Percentiles rank a stretch among this genome's conserved stretches.
These are phyloP conservation scores for Premnoplex brunnescens DNA, from an alignment of 2,797 vertebrate genomes.

Conservation along the genomic window DNA sequence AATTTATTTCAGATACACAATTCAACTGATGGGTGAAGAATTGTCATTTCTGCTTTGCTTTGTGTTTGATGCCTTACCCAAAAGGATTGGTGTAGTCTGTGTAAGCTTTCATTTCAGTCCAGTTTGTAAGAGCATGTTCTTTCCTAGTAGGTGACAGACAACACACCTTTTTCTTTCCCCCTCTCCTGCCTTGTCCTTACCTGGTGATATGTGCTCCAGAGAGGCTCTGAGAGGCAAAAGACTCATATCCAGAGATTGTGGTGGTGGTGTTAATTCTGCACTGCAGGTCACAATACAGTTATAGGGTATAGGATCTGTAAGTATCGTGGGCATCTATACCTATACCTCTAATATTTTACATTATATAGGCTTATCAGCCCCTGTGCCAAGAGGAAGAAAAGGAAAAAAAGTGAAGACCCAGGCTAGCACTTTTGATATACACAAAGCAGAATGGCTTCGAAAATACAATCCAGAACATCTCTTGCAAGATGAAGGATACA, in stretches of 20 bases:
- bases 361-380: slow-evolving; percentile 89
- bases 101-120: background rate
- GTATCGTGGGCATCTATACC: background rate
- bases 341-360: background rate
- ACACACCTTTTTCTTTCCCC: background rate
- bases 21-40: background rate
- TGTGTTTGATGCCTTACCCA: background rate
- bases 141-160: background rate
- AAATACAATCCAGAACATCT: slow-evolving; percentile 98
- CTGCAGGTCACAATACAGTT: background rate
- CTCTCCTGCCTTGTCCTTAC: background rate
- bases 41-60: background rate
- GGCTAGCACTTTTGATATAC: slow-evolving; percentile 96
- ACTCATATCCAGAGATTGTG: background rate
- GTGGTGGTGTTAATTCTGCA: background rate
- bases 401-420: slow-evolving; percentile 98
- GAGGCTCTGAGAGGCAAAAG: background rate
- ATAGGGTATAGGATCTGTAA: background rate
- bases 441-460: slow-evolving; percentile 97
- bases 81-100: background rate
- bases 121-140: rapidly evolving
- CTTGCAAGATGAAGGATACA: slow-evolving; percentile 97
- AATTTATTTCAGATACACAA: background rate
- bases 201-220: background rate
- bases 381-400: slow-evolving; percentile 95